Conservation (phyloP, 2,888 invertebrate genomes). For the Scaeva pyrastri region DNA sequence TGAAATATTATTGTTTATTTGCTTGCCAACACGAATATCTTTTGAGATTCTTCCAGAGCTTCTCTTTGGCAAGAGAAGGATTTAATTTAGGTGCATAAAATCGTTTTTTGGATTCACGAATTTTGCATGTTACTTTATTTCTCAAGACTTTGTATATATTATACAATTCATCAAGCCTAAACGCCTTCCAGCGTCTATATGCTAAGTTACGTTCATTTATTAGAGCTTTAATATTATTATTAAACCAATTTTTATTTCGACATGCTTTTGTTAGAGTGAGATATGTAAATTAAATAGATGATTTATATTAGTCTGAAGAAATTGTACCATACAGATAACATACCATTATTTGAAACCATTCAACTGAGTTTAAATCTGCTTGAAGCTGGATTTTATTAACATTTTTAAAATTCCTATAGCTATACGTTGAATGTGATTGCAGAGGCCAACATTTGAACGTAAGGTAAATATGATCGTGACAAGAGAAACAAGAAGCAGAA, state of each 20-base stretch:
- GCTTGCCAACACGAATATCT: no score
- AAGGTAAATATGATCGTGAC: not conserved
- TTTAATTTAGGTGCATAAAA: not conserved
- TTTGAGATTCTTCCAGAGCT: no score
- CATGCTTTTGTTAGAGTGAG: not conserved
- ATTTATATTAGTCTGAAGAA: not conserved
- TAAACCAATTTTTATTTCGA: not conserved
- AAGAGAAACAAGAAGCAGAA: not conserved
- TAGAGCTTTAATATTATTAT: not conserved
- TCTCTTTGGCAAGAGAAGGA: no score
- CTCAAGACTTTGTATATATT: not conserved
- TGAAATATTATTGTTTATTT: no score
- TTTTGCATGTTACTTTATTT: not conserved
- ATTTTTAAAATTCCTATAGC: constrained; percentile 8
- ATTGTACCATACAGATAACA: not conserved
- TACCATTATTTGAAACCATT: not conserved
- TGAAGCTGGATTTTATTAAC: not conserved
- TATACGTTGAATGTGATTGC: not conserved
- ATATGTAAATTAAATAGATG: not conserved
- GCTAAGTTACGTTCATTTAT: not conserved
- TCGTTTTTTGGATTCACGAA: not conserved
- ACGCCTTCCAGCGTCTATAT: not conserved
- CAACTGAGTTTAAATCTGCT: not conserved
- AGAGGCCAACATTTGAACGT: constrained; percentile 8
- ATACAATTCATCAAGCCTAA: not conserved